Base-by-base conservation (phyloP, 2,888 invertebrate species). In the Chymomyza caudatula region DNA sequence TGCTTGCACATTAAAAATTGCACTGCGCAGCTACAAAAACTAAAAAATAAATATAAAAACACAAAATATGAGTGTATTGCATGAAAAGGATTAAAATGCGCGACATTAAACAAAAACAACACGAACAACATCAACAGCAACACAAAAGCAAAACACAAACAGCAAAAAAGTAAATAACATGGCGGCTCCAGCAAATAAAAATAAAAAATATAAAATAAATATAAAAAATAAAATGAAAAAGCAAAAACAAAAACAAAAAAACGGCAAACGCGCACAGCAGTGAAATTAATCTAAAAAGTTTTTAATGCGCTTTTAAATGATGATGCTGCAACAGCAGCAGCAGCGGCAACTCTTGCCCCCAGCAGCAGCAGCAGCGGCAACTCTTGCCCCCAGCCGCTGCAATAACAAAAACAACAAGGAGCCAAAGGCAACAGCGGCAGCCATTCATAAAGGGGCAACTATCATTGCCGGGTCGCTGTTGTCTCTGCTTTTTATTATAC, bases 231-330 rank as follows among this genome's bases (percentile, higher is more conserved):
- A 47, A 15, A 47, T 47, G 6, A 44, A 11, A 44, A 15, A 44
- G 6, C 5, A 56, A 49, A 20, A 66, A 66, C 51, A 70, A 62
- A 55, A 53, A 64, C 19, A 22, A 47, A 19, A 63, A 58, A 57
- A 25, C 65, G 67, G 64, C 69, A 71, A 71, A 64, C 47, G 47
- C 17, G 71, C 65, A 72, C 69, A 65, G 71, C 76, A 74, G 77
- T 75, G 81, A 87, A 88, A 88, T 88, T 88, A 88, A 88, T 88
- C 88, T 88, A 88, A 88, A 88, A 88, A 88, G 78, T 88, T 88
- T 88, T 88, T 88, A 88, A 88, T 88, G 86, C 86, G 88, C 85
- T 88, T 88, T 88, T 88, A 88, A 88, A 88, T 88, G 86, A 87
- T 85, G 82, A 69, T 84, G 77, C 75, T 71, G 71, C 11, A 54